phyloP scores from a whole-genome alignment of 2,113 vertebrate species.

The Oryzias woworae region DNA sequence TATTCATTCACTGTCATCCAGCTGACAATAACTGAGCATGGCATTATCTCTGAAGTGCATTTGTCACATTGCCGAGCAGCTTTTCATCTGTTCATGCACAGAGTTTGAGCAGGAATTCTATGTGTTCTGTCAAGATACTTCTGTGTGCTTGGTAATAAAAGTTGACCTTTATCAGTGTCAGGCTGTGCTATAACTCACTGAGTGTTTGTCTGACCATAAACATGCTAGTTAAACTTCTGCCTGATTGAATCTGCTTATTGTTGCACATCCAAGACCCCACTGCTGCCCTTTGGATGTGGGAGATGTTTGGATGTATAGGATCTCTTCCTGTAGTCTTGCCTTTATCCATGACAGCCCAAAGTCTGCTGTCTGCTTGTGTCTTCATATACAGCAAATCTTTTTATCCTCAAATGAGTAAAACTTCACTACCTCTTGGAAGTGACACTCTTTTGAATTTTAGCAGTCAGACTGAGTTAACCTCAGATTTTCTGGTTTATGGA shows the following conservation, averaged over 20 bases:
- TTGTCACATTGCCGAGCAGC: slow-evolving; percentile 1
- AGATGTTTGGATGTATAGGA: slow-evolving; percentile 14
- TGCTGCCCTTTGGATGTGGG: slow-evolving; percentile 10
- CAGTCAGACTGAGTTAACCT: slow-evolving; percentile 49
- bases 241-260: slow-evolving; percentile 61
- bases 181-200: slow-evolving; percentile 56
- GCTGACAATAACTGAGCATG: slow-evolving; percentile 45
- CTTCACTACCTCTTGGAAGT: slow-evolving; percentile 37
- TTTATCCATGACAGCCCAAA: not conserved
- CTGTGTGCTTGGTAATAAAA: slow-evolving; percentile 53
- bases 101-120: slow-evolving; percentile 16
- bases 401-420: slow-evolving; percentile 31
- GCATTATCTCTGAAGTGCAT: slow-evolving; percentile 22
- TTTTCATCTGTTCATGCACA: slow-evolving; percentile 24
- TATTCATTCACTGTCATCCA: slow-evolving; percentile 3
- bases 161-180: slow-evolving; percentile 63
- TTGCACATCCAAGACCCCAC: slow-evolving; percentile 38
- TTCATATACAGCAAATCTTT: slow-evolving; percentile 23
- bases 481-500: slow-evolving; percentile 60
- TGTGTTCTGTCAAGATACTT: slow-evolving; percentile 8
- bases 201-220: slow-evolving; percentile 61
- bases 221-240: slow-evolving; percentile 42
- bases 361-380: slow-evolving; percentile 15
- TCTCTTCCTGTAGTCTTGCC: slow-evolving; percentile 5
- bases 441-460: slow-evolving; percentile 36